Conservation (phyloP, 2,797 vertebrate species). For the Poecilia gillii region DNA sequence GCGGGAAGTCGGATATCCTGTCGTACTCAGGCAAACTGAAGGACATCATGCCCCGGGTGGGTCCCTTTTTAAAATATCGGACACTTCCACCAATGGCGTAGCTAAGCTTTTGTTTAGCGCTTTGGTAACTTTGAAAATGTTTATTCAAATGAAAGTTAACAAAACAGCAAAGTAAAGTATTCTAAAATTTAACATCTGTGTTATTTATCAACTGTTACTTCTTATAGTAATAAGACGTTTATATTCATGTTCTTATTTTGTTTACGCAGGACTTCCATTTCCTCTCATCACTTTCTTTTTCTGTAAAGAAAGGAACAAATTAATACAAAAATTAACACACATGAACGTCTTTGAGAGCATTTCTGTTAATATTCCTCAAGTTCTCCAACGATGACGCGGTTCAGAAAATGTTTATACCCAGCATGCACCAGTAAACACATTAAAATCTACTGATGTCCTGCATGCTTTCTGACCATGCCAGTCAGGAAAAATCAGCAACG, state of each 20-base stretch:
- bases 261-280: too few species aligned
- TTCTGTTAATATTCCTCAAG: not conserved
- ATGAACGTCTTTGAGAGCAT: not conserved
- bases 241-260: too few species aligned
- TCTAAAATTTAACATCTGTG: too few species aligned
- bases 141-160: too few species aligned
- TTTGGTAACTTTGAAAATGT: not conserved
- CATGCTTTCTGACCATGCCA: not conserved
- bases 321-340: not conserved
- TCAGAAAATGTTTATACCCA: not conserved
- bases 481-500: not conserved
- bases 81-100: not conserved
- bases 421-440: not conserved
- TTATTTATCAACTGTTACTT: too few species aligned
- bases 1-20: slow-evolving; percentile 88
- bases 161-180: too few species aligned
- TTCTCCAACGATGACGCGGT: not conserved
- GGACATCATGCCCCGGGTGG: slow-evolving; percentile 89
- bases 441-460: not conserved
- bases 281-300: too few species aligned
- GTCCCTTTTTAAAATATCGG: not conserved
- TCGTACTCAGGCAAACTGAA: slow-evolving; percentile 96
- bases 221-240: too few species aligned
- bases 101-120: not conserved
- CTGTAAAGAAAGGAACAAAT: not conserved